Evolutionary conservation across 2,888 invertebrate species (phyloP).

Genomic region (Caenorhabditis zanzibari): DNA sequence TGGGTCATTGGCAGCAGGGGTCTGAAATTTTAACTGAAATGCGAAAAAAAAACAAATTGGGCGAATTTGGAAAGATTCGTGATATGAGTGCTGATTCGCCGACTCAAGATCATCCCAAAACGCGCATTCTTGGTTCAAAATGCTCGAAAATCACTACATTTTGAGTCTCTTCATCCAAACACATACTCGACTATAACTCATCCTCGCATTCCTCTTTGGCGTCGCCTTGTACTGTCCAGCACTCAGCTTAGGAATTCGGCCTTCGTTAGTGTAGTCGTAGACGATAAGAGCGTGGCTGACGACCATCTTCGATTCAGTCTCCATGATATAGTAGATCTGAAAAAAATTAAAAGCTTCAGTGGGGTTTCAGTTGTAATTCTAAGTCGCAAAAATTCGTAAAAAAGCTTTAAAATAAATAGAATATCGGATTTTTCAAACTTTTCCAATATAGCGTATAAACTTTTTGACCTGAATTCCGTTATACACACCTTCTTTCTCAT

Average conservation of each 20-base stretch:
- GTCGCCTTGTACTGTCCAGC: slow-evolving; percentile 55
- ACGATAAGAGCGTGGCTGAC: slow-evolving; percentile 73
- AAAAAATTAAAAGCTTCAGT: background rate
- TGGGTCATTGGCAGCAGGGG: background rate
- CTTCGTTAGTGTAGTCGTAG: slow-evolving; percentile 73
- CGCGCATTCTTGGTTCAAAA: background rate
- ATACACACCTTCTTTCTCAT: slow-evolving; percentile 62
- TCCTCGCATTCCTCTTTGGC: slow-evolving; percentile 1
- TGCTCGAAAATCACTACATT: background rate
- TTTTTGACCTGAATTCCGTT: background rate
- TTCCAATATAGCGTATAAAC: background rate
- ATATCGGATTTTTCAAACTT: background rate
- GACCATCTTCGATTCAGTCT: slow-evolving; percentile 68
- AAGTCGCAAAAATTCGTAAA: no score
- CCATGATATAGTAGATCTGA: slow-evolving; percentile 75
- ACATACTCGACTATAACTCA: no score
- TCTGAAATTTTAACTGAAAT: background rate
- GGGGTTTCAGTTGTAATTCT: no score
- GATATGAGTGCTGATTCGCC: no score
- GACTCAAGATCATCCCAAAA: no score
- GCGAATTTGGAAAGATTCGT: no score
- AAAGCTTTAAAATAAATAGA: no score
- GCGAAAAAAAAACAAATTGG: no score
- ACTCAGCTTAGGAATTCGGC: slow-evolving; percentile 65
- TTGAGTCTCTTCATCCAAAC: no score